These are phyloP conservation scores for Sciaenops ocellatus DNA, from an alignment of 2,797 vertebrate species.

Conservation along the genomic window DNA sequence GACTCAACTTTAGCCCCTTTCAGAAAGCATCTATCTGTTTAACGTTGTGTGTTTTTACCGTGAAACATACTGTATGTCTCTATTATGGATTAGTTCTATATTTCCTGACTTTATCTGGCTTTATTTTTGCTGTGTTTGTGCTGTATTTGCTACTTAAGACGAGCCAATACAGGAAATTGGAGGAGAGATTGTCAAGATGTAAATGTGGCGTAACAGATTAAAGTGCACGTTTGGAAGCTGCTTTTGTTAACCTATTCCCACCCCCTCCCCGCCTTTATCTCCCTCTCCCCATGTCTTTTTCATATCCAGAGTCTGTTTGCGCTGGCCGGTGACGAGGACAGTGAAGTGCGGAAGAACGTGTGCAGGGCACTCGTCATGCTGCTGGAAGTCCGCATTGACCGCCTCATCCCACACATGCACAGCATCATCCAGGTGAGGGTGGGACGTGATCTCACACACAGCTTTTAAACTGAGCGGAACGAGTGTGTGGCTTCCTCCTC, in stretches of 20 bases:
- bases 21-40: neutral
- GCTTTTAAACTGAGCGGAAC: neutral
- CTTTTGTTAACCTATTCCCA: neutral
- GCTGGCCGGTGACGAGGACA: constrained; percentile 93
- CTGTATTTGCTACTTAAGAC: neutral
- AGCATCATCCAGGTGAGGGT: constrained; percentile 94
- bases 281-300: constrained; percentile 1
- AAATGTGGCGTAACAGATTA: neutral
- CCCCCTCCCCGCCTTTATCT: neutral
- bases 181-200: neutral
- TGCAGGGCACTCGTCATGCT: constrained; percentile 96
- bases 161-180: neutral
- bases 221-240: neutral
- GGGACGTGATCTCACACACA: neutral
- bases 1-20: neutral
- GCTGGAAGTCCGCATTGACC: constrained; percentile 95
- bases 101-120: neutral
- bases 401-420: constrained; percentile 97
- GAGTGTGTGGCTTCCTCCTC: neutral
- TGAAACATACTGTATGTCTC: neutral
- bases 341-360: constrained; percentile 95
- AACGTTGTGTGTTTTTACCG: neutral
- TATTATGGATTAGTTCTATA: neutral
- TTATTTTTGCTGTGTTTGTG: neutral
- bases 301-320: constrained; percentile 92